Evolutionary conservation across 2,797 vertebrate species (phyloP).

Genomic region (Varecia variegata): DNA sequence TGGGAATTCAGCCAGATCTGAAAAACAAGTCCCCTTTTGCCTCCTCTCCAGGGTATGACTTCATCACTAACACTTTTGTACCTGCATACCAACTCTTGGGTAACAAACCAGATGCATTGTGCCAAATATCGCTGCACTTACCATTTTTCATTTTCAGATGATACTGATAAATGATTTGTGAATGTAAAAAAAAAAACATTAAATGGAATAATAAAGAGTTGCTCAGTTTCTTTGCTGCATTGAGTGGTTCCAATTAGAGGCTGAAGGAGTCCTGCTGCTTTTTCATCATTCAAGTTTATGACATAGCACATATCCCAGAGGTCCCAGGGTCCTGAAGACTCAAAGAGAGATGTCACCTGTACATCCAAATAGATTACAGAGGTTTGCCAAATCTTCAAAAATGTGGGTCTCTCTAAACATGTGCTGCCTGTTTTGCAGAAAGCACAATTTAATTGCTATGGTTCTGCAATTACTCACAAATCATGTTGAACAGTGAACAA

Average conservation of each 20-base stretch:
- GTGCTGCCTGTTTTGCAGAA: constrained; percentile 72
- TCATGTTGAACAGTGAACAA: constrained; percentile 77
- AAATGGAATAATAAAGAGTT: constrained; percentile 79
- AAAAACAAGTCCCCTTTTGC: constrained; percentile 79
- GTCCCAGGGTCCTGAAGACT: constrained; percentile 71
- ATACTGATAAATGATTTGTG: constrained; percentile 82
- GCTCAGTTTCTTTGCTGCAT: constrained; percentile 76
- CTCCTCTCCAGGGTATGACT: constrained; percentile 81
- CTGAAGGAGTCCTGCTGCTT: constrained; percentile 78
- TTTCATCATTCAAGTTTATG: constrained; percentile 82
- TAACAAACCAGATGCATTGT: constrained; percentile 75
- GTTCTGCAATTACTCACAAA: constrained; percentile 75
- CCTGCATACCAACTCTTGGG: constrained; percentile 66
- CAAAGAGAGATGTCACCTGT: constrained; percentile 80
- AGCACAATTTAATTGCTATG: constrained; percentile 77
- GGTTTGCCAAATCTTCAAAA: constrained; percentile 78
- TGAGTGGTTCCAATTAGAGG: constrained; percentile 82
- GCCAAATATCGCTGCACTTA: constrained; percentile 80
- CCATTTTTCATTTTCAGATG: constrained; percentile 77
- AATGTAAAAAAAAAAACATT: constrained; percentile 78
- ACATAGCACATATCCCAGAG: constrained; percentile 78
- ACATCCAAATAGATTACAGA: constrained; percentile 79
- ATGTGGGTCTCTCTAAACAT: constrained; percentile 64
- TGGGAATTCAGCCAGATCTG: constrained; percentile 85
- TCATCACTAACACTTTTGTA: constrained; percentile 79